Percentiles rank a stretch among this genome's conserved stretches.
These are phyloP conservation scores for Charaxes varanes DNA, from an alignment of 1,140 invertebrate genomes.

Conservation along the genomic window DNA sequence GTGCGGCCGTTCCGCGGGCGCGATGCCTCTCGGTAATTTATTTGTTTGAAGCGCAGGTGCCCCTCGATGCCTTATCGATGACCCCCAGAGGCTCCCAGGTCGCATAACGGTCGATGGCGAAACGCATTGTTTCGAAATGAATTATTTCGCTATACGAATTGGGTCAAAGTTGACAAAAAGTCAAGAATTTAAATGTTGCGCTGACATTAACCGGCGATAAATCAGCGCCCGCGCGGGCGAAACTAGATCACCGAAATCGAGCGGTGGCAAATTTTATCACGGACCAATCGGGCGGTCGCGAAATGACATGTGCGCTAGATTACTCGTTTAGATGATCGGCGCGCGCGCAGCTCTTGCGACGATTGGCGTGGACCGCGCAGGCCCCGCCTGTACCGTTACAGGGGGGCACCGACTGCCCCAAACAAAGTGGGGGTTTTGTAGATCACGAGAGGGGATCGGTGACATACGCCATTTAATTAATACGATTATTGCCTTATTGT, in stretches of 20 bases:
- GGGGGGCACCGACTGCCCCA: slow-evolving; percentile 55
- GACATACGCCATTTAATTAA: slow-evolving; percentile 66
- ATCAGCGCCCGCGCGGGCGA: slow-evolving; percentile 20
- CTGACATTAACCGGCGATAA: slow-evolving; percentile 28
- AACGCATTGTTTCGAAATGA: slow-evolving; percentile 16
- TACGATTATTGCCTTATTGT: slow-evolving; percentile 23
- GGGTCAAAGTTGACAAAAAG: slow-evolving; percentile 41
- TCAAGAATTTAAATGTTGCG: slow-evolving; percentile 20
- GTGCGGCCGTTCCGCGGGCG: slow-evolving; percentile 42
- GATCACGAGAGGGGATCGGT: slow-evolving; percentile 51
- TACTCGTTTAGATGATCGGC: slow-evolving; percentile 58
- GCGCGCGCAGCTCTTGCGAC: slow-evolving; percentile 38
- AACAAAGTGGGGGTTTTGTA: slow-evolving; percentile 62
- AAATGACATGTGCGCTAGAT: slow-evolving; percentile 67
- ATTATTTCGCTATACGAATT: slow-evolving; percentile 24
- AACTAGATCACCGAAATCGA: slow-evolving; percentile 47
- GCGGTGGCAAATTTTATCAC: slow-evolving; percentile 43
- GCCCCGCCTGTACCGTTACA: slow-evolving; percentile 69
- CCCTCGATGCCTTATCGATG: slow-evolving; percentile 35
- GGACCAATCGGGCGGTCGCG: slow-evolving; percentile 57
- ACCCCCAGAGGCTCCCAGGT: slow-evolving; percentile 23
- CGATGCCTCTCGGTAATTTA: slow-evolving; percentile 39
- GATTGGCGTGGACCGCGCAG: slow-evolving; percentile 51
- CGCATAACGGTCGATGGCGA: slow-evolving; percentile 18
- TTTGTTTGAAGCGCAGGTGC: slow-evolving; percentile 46